Conservation (phyloP, 2,797 vertebrate species). For the Oreochromis grahami region DNA sequence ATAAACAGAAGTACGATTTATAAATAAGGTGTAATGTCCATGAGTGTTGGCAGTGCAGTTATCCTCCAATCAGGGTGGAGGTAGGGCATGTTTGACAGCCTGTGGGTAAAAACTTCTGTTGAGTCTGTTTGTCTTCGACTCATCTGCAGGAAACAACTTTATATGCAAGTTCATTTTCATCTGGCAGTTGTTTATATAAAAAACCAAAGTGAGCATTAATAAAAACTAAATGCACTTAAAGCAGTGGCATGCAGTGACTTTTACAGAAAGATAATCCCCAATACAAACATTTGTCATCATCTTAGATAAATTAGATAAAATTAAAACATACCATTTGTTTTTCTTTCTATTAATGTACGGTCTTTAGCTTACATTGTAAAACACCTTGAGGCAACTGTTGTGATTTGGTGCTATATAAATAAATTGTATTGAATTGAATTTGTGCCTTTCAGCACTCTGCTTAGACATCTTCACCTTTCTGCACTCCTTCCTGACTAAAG, state of each 20-base stretch:
- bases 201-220: neutral
- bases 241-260: neutral
- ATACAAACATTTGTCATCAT: neutral
- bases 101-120: no score
- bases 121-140: no score
- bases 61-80: no score
- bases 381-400: neutral
- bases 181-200: neutral
- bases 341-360: neutral
- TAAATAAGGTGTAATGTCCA: no score
- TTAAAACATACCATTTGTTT: neutral
- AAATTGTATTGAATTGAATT: neutral
- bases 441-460: neutral
- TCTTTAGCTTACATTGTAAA: neutral
- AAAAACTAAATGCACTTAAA: neutral
- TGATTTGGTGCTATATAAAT: neutral
- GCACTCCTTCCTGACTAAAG: neutral
- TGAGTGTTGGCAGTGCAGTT: no score
- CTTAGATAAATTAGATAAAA: neutral
- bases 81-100: no score
- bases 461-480: neutral
- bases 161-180: neutral
- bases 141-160: neutral
- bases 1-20: no score
- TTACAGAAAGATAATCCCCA: neutral